Evolutionary conservation across 1,140 invertebrate genomes (phyloP), one percentile per base, ranked within the genome.

Genomic region (Drosophila tristis): DNA sequence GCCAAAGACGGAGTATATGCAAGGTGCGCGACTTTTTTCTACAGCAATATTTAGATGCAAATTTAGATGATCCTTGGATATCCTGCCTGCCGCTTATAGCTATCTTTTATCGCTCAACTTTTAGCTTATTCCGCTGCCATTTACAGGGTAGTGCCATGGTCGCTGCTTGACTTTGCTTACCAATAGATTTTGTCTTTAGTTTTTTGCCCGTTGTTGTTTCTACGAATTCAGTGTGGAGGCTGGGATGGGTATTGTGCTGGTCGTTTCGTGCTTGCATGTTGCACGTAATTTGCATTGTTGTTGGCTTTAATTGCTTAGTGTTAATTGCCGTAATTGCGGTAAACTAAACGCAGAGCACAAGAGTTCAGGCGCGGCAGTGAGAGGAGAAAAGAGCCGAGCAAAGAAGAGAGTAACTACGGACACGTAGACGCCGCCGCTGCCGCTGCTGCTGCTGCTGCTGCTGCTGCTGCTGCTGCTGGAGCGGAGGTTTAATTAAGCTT

Each of bases 231-330:
- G 48, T 50, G 20, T 20, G 20, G 20, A 20, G 20, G 20, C 20
- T 20, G 35, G 23, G 23, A 1, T 63, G 45, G 56, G 29, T n/a
- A 5, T 53, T 26, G n/a, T 78, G 50, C 43, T 35, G 23, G 23
- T 51, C 59, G 44, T 15, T 63, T 39, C 61, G 66, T 65, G 70
- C 53, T 74, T 58, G 81, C 78, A 74, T 64, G 61, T 68, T 82
- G 82, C 82, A 87, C 82, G 82, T 87, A 86, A 86, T 86, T 86
- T 86, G 82, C 82, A 82, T 86, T 86, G 82, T 86, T 86, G 82
- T 79, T 86, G 82, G 70, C 45, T 86, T 86, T 86, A 86, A 86
- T 86, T 86, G 82, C 82, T 87, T 86, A 87, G 82, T 86, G 82
- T 86, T 86, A 86, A 86, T 86, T 86, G 82, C 74, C 78, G 78